Evolutionary conservation across 92 coral and sea anemone genomes (phyloP), one percentile per base, ranked within the genome.

Genomic region (Umimayanthus kanabou): DNA sequence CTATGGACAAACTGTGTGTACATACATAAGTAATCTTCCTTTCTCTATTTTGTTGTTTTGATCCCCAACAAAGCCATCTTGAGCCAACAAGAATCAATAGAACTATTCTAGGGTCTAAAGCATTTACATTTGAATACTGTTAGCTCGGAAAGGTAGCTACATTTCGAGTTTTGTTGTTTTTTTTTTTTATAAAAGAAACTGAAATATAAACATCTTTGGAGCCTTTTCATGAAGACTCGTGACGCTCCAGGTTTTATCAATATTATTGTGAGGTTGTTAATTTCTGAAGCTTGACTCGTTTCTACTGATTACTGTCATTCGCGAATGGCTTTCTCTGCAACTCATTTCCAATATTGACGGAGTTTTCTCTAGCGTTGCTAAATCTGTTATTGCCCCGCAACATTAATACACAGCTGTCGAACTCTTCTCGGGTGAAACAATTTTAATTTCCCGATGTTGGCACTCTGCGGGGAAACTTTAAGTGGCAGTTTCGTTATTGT

Each of bases 71-170:
- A 39, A 30, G 22, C 43, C 16, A 2, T 73, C 22, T 73, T 15
- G 20, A 39, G 22, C 47, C 22, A 33, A 14, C 23, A 73, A 30
- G 30, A 6, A 33, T 73, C 76, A 11, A 73, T 39, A 39, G 15
- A 9, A 39, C 3, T 6, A 29, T 33, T 73, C 40, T 73, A 9
- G 7, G 15, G 47, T 39, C 3, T 75, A 75, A 22, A 20, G 79
- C n/a, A 39, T 75, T 75, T 75, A 75, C 79, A 75, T 75, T 75
- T 75, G 26, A 75, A 75, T 75, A 43, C 79, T 39, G 13, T 75
- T 39, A 75, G 47, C 18, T 75, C 28, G 53, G 79, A 75, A 39
- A 18, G 37, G 53, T 40, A 75, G 47, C 50, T 1, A 5, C 40
- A 37, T 75, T n/a, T 20, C 20, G 6, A 75, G 53, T 20, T 39